A percentile compares a stretch with the other conserved stretches of the same genome.
These are phyloP conservation scores for Macropus fuliginosus DNA, from an alignment of 2,797 vertebrate genomes.

Conservation along the genomic window DNA sequence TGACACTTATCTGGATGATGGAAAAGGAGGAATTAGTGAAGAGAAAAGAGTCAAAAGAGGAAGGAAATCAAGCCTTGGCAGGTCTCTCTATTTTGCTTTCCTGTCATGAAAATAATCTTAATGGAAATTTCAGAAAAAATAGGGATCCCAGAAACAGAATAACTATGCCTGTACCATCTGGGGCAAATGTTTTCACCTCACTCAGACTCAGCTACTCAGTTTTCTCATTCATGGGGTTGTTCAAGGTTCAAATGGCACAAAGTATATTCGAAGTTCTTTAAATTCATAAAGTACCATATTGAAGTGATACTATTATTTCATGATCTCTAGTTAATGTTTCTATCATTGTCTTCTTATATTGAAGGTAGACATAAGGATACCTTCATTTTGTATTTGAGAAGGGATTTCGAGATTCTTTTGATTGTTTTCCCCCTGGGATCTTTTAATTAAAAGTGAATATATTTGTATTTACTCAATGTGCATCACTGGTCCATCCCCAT, in stretches of 20 bases:
- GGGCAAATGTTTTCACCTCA: no score
- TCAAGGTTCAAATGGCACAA: not conserved
- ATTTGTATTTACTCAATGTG: not conserved
- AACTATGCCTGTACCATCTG: no score
- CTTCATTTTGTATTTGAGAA: not conserved
- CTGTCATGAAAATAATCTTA: not conserved
- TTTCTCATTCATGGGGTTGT: not conserved
- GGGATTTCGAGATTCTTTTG: not conserved
- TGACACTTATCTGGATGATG: not conserved
- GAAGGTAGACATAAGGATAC: not conserved
- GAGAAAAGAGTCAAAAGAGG: not conserved
- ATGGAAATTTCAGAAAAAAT: not conserved
- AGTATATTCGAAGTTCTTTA: no score
- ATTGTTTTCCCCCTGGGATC: not conserved
- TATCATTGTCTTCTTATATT: no score
- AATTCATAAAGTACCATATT: no score
- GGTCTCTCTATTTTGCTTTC: not conserved
- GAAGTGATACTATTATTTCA: no score
- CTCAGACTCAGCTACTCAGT: no score
- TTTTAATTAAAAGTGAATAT: not conserved
- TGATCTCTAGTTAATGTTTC: no score
- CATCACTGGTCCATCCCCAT: not conserved
- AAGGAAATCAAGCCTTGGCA: not conserved
- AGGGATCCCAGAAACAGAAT: not conserved
- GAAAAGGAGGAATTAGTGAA: not conserved